phyloP scores from a whole-genome alignment of 1,140 invertebrate genomes.

The Scaptomyza montana region DNA sequence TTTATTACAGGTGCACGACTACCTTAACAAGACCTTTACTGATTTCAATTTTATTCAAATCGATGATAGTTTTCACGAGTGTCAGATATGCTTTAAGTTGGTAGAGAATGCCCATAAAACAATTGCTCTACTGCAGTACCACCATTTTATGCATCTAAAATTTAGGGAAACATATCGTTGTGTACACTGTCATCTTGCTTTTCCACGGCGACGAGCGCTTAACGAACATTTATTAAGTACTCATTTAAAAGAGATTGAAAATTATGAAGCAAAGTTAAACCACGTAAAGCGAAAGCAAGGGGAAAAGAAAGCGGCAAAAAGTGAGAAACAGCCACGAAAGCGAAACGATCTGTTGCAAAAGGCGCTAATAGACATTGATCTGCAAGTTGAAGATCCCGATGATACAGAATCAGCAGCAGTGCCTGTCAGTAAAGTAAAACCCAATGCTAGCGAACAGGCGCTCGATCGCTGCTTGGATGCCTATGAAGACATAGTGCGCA shows the following conservation, averaged over 20 bases:
- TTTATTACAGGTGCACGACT: constrained; percentile 63
- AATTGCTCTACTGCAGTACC: constrained; percentile 74
- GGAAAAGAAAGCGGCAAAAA: constrained; percentile 12
- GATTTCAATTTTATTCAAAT: constrained; percentile 79
- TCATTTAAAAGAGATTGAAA: constrained; percentile 66
- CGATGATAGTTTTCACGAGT: constrained; percentile 72
- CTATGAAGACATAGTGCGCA: constrained; percentile 67
- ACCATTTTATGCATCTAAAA: constrained; percentile 75
- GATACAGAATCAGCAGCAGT: background rate
- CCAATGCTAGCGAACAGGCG: constrained; percentile 59
- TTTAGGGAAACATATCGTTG: constrained; percentile 70
- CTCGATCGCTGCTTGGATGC: constrained; percentile 54
- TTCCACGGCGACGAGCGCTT: constrained; percentile 61
- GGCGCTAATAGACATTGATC: constrained; percentile 73
- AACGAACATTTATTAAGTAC: constrained; percentile 65
- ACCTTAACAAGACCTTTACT: constrained; percentile 60
- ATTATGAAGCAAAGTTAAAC: constrained; percentile 64
- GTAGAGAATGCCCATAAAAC: constrained; percentile 76
- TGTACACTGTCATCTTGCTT: constrained; percentile 66
- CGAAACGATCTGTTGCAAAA: constrained; percentile 65
- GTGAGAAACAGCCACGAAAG: background rate
- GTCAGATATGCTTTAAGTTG: constrained; percentile 73
- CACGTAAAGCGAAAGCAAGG: constrained; percentile 45
- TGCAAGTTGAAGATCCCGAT: constrained; percentile 44
- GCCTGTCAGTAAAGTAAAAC: background rate